Evolutionary conservation across 2,797 vertebrate genomes (phyloP), one percentile per base, ranked within the genome.

Genomic region (Alfaro cultratus): DNA sequence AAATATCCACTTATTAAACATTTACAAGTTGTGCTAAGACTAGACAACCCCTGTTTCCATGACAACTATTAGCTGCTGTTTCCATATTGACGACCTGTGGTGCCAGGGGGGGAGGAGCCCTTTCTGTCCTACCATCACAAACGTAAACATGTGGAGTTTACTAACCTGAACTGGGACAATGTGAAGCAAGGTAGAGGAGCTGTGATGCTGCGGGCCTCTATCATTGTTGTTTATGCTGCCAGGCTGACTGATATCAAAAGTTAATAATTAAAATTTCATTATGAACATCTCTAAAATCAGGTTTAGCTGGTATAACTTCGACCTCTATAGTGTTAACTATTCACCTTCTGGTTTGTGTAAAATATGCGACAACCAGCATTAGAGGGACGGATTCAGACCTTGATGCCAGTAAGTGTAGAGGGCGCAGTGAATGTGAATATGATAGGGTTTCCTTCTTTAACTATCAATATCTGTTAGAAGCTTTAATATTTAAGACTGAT

Each of bases 391-490:
- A 8, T 62, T 53, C 2, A 23, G 49, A 51, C 49, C 18, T 3
- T 23, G 49, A 9, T 23, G 49, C 21, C 49, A 51, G 49, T 53
- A 53, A 53, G 2, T 53, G 49, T 26, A 10, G 23, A 53, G 55
- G n/a, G 55, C 1, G 57, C 13, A 18, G 13, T 60, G 15, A 60
- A 72, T 80, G 26, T 78, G 77, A 31, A 84, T 51, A 13, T 82
- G 60, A 85, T 15, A 86, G 26, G 55, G 55, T 31, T 79, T 26
- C 80, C 0, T 2, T 46, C 78, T 41, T 74, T 70, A 60, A 7
- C 53, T 80, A 87, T 79, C 86, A 74, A 80, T 29, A 26, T 49
- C 12, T 77, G 73, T 70, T 60, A 67, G 29, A 64, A 64, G 31
- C 31, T 64, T 4, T 75, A 1, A 57, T 76, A 16, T 73, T 74